These are phyloP conservation scores for Anguilla pacifica DNA, from an alignment of 2,797 vertebrate genomes.

Conservation along the genomic window DNA sequence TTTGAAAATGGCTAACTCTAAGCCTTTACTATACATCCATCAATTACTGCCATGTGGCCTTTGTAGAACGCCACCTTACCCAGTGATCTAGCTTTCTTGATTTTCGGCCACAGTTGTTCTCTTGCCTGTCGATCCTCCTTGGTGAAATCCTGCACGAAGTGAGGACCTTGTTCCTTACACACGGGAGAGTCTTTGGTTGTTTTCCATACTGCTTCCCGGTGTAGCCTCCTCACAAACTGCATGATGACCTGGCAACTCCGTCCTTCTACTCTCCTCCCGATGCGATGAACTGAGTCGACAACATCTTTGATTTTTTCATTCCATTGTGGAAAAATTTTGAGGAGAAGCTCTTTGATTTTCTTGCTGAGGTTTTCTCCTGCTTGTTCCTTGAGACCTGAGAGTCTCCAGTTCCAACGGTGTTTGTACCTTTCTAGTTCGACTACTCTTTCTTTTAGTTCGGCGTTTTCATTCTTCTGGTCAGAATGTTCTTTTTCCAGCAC, in stretches of 20 bases:
- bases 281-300: neutral
- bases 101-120: neutral
- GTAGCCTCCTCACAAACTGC: neutral
- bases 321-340: neutral
- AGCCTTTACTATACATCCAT: neutral
- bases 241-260: slow-evolving; percentile 2
- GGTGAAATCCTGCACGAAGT: slow-evolving; percentile 6
- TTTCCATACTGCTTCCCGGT: slow-evolving; percentile 1
- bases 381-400: slow-evolving; percentile 1
- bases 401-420: neutral
- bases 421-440: neutral
- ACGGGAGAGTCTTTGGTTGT: neutral
- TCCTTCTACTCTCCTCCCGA: neutral
- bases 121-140: neutral
- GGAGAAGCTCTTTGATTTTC: neutral
- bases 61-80: neutral
- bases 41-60: neutral
- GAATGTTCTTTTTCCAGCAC: neutral
- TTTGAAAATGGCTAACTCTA: neutral
- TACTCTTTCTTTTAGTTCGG: neutral
- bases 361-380: neutral
- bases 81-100: neutral
- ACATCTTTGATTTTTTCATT: neutral
- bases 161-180: neutral
- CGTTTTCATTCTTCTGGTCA: neutral